phyloP scores from a whole-genome alignment of 2,797 vertebrate species.

The Anniella stebbinsi region DNA sequence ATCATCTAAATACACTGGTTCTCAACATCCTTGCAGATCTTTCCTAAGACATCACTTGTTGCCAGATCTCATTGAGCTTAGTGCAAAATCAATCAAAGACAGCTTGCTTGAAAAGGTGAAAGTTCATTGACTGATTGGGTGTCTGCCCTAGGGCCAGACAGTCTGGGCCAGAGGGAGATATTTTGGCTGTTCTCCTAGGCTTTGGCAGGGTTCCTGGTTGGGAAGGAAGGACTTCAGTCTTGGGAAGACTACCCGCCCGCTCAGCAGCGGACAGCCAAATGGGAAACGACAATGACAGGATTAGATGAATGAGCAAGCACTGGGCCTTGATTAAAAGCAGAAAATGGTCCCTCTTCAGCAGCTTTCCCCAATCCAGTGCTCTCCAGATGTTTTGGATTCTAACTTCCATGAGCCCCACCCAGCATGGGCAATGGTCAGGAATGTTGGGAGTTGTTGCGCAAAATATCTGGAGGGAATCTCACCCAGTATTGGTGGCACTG shows the following conservation, averaged over 20 bases:
- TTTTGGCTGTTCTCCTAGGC: background rate
- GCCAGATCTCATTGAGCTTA: background rate
- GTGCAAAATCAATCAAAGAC: background rate
- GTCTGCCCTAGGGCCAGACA: conserved; percentile 36
- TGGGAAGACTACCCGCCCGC: background rate
- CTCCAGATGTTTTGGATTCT: too few relatives aligned
- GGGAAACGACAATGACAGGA: background rate
- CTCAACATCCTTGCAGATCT: conserved; percentile 45
- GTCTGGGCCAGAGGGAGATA: conserved; percentile 40
- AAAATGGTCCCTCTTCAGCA: background rate
- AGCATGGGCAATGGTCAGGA: too few relatives aligned
- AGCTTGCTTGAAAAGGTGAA: background rate
- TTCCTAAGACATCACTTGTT: conserved; percentile 9
- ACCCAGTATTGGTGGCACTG: too few relatives aligned
- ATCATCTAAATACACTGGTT: background rate
- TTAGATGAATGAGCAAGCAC: background rate
- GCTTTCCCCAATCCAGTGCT: too few relatives aligned
- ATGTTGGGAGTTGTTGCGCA: too few relatives aligned
- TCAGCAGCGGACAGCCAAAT: conserved; percentile 5
- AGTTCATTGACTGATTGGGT: conserved; percentile 44
- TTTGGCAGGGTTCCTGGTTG: background rate
- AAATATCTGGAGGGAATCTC: too few relatives aligned
- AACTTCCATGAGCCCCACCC: too few relatives aligned
- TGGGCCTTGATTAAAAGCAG: background rate
- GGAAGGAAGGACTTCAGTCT: conserved; percentile 39